Percentiles rank a stretch among this genome's conserved stretches.
These are phyloP conservation scores for Tangara arthus DNA, from an alignment of 2,797 vertebrate genomes.

Conservation along the genomic window DNA sequence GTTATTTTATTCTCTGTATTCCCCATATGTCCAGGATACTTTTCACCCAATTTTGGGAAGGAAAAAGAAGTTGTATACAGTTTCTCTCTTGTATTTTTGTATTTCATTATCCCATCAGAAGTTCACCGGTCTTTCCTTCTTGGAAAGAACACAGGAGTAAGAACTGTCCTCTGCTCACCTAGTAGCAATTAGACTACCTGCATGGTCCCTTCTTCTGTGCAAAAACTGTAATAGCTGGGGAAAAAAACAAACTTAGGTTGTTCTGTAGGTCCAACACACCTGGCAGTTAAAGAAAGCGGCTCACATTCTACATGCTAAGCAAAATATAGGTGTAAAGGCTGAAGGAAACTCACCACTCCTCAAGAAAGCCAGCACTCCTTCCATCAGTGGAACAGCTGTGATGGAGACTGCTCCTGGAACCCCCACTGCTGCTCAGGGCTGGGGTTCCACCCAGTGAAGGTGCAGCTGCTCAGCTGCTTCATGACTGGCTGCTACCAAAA, in stretches of 20 bases:
- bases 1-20: not conserved
- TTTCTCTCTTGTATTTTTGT: not conserved
- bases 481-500: not conserved
- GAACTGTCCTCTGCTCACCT: not conserved
- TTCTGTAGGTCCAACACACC: not conserved
- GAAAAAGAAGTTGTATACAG: accelerated
- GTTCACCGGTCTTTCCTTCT: not conserved
- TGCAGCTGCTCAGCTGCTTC: accelerated
- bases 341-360: not conserved
- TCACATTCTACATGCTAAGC: not conserved
- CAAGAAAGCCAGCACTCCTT: not conserved
- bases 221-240: not conserved
- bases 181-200: not conserved
- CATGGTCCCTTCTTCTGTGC: accelerated
- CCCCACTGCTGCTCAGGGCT: not conserved
- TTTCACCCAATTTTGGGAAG: not conserved
- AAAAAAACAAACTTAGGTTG: not conserved
- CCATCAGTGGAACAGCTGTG: not conserved
- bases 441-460: not conserved
- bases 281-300: not conserved
- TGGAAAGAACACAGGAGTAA: not conserved
- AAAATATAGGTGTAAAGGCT: not conserved
- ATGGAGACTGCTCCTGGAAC: not conserved
- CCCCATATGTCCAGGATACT: not conserved
- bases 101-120: not conserved